Percentiles rank a stretch among this genome's conserved stretches.
These are phyloP conservation scores for Syngnathus rostellatus DNA, from an alignment of 2,797 vertebrate genomes.

Conservation along the genomic window DNA sequence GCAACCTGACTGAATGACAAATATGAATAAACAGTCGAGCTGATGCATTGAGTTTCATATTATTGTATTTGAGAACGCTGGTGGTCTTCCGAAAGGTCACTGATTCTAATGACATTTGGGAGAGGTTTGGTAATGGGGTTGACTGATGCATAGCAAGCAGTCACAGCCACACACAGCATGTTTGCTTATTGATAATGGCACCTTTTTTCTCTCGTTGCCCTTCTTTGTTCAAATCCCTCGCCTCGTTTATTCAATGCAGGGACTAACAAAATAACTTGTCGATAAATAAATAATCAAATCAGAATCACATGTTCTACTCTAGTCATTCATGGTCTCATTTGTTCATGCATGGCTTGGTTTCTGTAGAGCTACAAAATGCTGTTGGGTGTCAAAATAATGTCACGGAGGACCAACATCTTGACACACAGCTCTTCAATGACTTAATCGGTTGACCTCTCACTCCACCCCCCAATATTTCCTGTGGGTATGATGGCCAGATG, in stretches of 20 bases:
- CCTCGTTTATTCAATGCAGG: slow-evolving; percentile 24
- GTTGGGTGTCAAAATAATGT: neutral
- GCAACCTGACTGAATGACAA: neutral
- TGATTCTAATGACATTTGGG: slow-evolving; percentile 57
- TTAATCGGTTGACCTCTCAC: neutral
- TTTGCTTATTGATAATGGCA: slow-evolving; percentile 44
- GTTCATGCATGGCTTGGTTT: slow-evolving; percentile 5
- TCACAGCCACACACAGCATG: slow-evolving; percentile 19
- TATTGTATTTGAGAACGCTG: slow-evolving; percentile 28
- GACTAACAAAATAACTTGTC: slow-evolving; percentile 29
- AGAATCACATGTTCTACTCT: slow-evolving; percentile 35
- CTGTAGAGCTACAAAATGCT: neutral
- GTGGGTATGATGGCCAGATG: neutral
- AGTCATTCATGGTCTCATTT: slow-evolving; percentile 32
- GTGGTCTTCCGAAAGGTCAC: slow-evolving; percentile 57
- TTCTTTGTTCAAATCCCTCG: slow-evolving; percentile 28
- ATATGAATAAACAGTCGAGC: neutral
- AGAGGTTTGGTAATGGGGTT: slow-evolving; percentile 44
- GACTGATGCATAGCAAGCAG: slow-evolving; percentile 37
- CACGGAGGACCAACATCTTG: neutral
- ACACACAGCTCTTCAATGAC: neutral
- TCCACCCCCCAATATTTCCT: neutral
- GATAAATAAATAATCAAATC: slow-evolving; percentile 36
- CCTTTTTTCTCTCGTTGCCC: slow-evolving; percentile 4
- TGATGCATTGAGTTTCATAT: neutral